Conservation (phyloP, 2,888 invertebrate species). For the Caenorhabditis sp. region DNA sequence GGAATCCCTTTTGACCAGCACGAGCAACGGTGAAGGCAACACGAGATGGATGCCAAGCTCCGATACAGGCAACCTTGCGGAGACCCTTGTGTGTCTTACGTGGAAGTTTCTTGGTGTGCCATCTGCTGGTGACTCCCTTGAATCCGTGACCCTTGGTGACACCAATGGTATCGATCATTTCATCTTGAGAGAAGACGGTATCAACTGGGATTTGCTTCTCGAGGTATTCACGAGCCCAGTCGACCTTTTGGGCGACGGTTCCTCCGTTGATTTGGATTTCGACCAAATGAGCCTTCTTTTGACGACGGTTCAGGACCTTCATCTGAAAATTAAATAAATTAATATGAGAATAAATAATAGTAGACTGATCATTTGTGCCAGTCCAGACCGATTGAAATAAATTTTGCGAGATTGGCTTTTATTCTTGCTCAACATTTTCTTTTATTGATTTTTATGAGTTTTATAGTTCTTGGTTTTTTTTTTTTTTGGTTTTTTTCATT, state of each 20-base stretch:
- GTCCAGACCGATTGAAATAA: too few relatives aligned
- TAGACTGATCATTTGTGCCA: too few relatives aligned
- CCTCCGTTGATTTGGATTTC: constrained; percentile 99
- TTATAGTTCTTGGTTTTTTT: too few relatives aligned
- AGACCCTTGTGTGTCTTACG: constrained; percentile 99
- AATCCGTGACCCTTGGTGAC: constrained; percentile 99
- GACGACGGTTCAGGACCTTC: constrained; percentile 93
- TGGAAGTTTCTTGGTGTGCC: constrained; percentile 99
- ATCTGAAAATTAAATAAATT: constrained; percentile 77
- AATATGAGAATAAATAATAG: background rate
- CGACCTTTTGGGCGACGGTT: constrained; percentile 90
- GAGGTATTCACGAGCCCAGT: constrained; percentile 93
- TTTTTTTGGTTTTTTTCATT: too few relatives aligned
- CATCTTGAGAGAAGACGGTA: constrained; percentile 92
- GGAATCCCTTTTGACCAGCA: constrained; percentile 99
- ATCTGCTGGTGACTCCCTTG: constrained; percentile 99
- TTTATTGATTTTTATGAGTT: too few relatives aligned
- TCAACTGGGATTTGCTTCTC: constrained; percentile 84
- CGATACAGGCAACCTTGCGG: constrained; percentile 92
- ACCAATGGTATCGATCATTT: constrained; percentile 98
- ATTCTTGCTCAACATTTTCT: too few relatives aligned
- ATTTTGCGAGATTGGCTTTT: too few relatives aligned
- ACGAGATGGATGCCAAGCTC: constrained; percentile 99
- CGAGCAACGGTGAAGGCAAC: constrained; percentile 98
- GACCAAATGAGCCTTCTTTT: constrained; percentile 99